Evolutionary conservation across 2,888 invertebrate genomes (phyloP), one percentile per base, ranked within the genome.

Genomic region (Galeruca laticollis): DNA sequence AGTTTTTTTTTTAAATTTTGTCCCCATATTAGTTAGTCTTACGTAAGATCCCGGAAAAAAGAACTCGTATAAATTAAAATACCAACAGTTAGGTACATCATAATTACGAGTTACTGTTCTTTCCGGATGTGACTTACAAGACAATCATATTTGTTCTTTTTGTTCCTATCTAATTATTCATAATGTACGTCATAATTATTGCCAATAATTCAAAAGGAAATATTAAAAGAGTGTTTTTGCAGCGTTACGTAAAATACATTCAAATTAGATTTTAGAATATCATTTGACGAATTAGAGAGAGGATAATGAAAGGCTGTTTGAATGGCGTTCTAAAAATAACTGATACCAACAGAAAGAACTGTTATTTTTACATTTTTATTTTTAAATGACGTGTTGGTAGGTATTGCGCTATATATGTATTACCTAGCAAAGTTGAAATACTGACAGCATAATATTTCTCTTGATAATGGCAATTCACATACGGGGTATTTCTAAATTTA

Each of bases 261-360:
- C 47, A 18, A 47, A 47, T 18, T 9, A 18, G 18, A 47, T 9
- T 47, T 18, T 47, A 47, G 18, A 18, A 47, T 15, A 47, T 47
- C 9, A 3, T 9, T 8, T 47, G 18, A 15, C 2, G 2, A 47
- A 47, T 47, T 6, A 9, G 37, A 47, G 15, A 47, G 18, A 47
- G 15, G 18, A 47, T 13, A 47, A 47, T 47, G 47, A 15, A 47
- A 47, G 47, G 47, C 18, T 47, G 5, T 18, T 47, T 47, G 15
- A 47, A 47, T 47, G 47, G 47, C 2, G 9, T 47, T 47, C 47
- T 47, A 47, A 47, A 47, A 9, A 47, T 47, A 47, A 47, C 15
- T 8, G 47, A 9, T 47, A 47, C 47, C 47, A 47, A 47, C 47
- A 15, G 47, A 47, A 47, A 47, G 47, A 47, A 47, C 18, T 47